These are phyloP conservation scores for Aspidiotus rigidus DNA, from an alignment of 2,888 invertebrate genomes.

Conservation along the genomic window DNA sequence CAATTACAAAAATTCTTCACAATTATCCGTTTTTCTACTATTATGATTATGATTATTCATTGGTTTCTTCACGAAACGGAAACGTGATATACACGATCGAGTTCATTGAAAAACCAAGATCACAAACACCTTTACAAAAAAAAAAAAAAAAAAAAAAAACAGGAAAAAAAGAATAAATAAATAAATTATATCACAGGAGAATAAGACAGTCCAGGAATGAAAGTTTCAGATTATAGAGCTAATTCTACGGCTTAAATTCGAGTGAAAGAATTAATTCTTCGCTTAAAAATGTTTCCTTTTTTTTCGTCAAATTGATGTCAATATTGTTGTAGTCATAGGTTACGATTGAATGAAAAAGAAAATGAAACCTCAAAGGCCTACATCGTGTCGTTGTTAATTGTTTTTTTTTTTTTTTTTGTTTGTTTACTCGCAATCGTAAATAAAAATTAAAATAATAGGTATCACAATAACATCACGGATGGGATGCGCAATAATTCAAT, in stretches of 20 bases:
- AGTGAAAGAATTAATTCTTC: not conserved
- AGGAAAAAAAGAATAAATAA: not conserved
- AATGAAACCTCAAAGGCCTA: not conserved
- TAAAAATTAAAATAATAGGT: not conserved
- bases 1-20: too few species aligned
- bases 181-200: conserved; percentile 31
- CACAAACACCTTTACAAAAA: not conserved
- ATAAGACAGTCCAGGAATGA: conserved; percentile 30
- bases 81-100: conserved; percentile 1
- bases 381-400: not conserved
- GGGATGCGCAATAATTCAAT: not conserved
- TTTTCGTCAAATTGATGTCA: too few species aligned
- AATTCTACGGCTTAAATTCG: conserved; percentile 19
- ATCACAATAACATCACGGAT: conserved; percentile 1
- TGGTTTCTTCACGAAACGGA: not conserved
- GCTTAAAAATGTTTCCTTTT: conserved; percentile 2
- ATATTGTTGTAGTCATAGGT: too few species aligned
- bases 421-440: not conserved
- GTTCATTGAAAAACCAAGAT: not conserved
- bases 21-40: too few species aligned
- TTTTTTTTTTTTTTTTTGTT: not conserved
- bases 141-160: not conserved
- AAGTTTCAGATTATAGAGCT: conserved; percentile 25
- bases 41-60: too few species aligned
- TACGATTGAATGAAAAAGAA: not conserved